phyloP scores from a whole-genome alignment of 2,888 invertebrate species.

The Ganaspis brasiliensis region DNA sequence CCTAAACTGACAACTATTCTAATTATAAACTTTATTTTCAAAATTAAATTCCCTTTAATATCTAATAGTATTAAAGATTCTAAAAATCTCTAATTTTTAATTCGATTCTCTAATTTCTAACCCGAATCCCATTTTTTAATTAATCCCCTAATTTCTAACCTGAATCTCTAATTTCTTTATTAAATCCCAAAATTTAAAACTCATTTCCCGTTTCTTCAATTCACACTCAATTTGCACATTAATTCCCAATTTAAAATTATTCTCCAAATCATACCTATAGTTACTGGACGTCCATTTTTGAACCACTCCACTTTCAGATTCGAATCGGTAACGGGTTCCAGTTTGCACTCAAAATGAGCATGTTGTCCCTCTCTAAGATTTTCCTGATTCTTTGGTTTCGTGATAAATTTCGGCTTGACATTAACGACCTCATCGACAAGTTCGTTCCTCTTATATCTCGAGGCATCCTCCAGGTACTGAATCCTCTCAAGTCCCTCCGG shows the following conservation, averaged over 20 bases:
- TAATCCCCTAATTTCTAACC: no score
- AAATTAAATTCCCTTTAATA: no score
- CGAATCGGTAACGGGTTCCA: conserved; percentile 98
- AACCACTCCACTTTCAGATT: conserved; percentile 98
- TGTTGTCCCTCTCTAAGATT: conserved; percentile 94
- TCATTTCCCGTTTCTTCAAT: not conserved
- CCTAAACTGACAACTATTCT: no score
- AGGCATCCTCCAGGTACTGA: conserved; percentile 93
- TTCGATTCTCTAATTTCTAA: no score
- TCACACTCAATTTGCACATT: no score
- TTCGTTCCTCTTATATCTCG: conserved; percentile 91
- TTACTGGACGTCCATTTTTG: conserved; percentile 96
- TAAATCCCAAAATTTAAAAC: no score
- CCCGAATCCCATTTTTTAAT: no score
- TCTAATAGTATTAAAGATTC: no score
- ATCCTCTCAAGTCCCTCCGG: conserved; percentile 96
- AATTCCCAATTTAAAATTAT: no score
- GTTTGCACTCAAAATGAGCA: conserved; percentile 98
- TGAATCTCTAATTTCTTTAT: no score
- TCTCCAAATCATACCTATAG: conserved; percentile 81
- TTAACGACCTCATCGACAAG: conserved; percentile 92
- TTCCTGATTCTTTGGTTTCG: conserved; percentile 92
- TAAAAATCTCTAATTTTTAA: no score
- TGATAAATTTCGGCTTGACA: conserved; percentile 91
- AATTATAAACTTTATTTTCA: no score